Evolutionary conservation across 64 coral and sea anemone species (phyloP).

Genomic region (Actinia equina): DNA sequence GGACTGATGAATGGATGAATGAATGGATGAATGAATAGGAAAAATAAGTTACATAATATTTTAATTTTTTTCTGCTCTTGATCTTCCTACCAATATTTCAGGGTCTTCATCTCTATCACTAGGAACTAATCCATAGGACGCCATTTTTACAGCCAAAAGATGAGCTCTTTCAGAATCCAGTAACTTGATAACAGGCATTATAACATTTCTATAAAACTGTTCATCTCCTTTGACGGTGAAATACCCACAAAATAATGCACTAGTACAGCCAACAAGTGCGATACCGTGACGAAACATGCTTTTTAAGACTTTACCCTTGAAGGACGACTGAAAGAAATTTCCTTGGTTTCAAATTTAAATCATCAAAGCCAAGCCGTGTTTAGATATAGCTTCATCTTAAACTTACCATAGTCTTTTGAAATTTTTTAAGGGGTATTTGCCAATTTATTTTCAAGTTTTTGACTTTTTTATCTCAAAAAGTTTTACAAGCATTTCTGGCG

Average conservation of each 20-base stretch:
- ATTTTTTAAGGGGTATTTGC: too few relatives aligned
- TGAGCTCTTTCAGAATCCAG: constrained; percentile 82
- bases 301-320: constrained; percentile 27
- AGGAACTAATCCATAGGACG: constrained; percentile 69
- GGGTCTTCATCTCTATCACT: constrained; percentile 54
- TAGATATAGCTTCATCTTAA: too few relatives aligned
- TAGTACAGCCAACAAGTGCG: constrained; percentile 54
- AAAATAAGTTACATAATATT: too few relatives aligned
- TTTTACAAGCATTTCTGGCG: too few relatives aligned
- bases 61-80: too few relatives aligned
- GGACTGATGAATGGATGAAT: too few relatives aligned
- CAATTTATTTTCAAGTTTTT: too few relatives aligned
- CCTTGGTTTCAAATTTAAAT: background rate
- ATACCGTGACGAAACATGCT: constrained; percentile 65
- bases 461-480: too few relatives aligned
- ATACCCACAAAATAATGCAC: constrained; percentile 40
- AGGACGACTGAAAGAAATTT: constrained; percentile 11
- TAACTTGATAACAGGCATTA: constrained; percentile 74
- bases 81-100: constrained; percentile 61
- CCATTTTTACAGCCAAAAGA: constrained; percentile 73
- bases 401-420: too few relatives aligned
- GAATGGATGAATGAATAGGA: too few relatives aligned
- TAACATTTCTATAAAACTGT: constrained; percentile 55
- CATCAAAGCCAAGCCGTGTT: too few relatives aligned
- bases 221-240: constrained; percentile 79